These are phyloP conservation scores for Apocheima hispidaria DNA, from an alignment of 2,888 invertebrate genomes.

Conservation along the genomic window DNA sequence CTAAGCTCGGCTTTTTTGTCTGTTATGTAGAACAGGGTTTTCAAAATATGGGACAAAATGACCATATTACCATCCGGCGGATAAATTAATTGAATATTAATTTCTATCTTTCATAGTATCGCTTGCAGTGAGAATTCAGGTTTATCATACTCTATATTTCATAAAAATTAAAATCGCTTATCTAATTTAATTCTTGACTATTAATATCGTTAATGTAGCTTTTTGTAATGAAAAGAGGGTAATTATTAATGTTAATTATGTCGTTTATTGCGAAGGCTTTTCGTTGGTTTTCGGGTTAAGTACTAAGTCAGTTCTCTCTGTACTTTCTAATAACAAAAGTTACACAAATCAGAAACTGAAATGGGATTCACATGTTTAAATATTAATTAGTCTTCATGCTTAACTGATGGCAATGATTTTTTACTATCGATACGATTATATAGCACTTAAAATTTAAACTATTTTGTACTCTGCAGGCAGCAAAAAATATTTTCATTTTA, in stretches of 20 bases:
- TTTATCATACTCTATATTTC: slow-evolving; percentile 46
- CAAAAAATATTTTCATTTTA: too few relatives aligned
- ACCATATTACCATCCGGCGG: too few relatives aligned
- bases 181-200: slow-evolving; percentile 52
- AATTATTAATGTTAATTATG: slow-evolving; percentile 52
- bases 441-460: too few relatives aligned
- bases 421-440: too few relatives aligned
- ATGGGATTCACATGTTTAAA: too few relatives aligned
- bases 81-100: too few relatives aligned
- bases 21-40: too few relatives aligned
- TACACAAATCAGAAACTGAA: not conserved
- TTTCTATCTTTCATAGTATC: slow-evolving; percentile 1
- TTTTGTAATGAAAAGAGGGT: slow-evolving; percentile 55
- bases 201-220: slow-evolving; percentile 57
- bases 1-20: too few relatives aligned
- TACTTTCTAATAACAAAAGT: not conserved
- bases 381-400: too few relatives aligned
- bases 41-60: too few relatives aligned
- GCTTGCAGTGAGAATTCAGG: not conserved
- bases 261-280: slow-evolving; percentile 48
- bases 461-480: too few relatives aligned
- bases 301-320: not conserved
- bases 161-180: slow-evolving; percentile 56
- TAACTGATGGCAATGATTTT: too few relatives aligned
- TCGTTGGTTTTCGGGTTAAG: slow-evolving; percentile 32